Base-by-base conservation (phyloP, 2,888 invertebrate species). In the Slavum lentiscoides region DNA sequence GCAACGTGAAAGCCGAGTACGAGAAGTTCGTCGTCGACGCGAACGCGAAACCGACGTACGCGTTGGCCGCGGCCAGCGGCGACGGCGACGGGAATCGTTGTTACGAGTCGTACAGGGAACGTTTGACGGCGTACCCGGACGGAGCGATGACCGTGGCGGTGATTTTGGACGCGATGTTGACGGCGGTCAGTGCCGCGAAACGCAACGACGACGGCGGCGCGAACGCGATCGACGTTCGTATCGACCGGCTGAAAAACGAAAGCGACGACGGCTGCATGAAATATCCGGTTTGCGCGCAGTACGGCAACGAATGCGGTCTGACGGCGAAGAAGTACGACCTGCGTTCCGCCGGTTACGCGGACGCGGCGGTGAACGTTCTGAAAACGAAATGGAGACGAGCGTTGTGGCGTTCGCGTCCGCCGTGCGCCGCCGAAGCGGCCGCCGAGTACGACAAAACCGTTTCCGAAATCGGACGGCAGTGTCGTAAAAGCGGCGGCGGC, bases 281-380 rank as follows among this genome's bases (percentile, higher is more conserved):
- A 15, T 68, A 68, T 59, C 58, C 58, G 0, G 30, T 59, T 23
- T 76, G 75, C 43, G 49, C 68, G 7, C 75, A 55, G 8, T 76
- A 68, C 49, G 75, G 75, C 19, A 76, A 76, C 43, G 43, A 67
- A 19, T 68, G n/a, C 4, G 75, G 17, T 15, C 58, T 23, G 15
- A 8, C n/a, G 13, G n/a, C 2, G 19, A 59, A 43, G 49, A 66
- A 59, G 8, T 8, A 68, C 9, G 3, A 68, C 5, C 43, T 76
- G 1, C 58, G 67, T n/a, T 23, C 13, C 1, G 59, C 58, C 8
- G n/a, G 59, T 2, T 67, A 67, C 39, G 19, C 59, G 0, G 7
- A 67, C 19, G n/a, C 58, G 3, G 9, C 59, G 21, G n/a, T 43
- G 8, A 59, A n/a, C 19, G 43, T 76, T 30, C 43, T 76, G 58